Percentiles rank a stretch among this genome's conserved stretches.
Conservation (phyloP, 2,888 invertebrate species). For the Andricus quercusramuli region DNA sequence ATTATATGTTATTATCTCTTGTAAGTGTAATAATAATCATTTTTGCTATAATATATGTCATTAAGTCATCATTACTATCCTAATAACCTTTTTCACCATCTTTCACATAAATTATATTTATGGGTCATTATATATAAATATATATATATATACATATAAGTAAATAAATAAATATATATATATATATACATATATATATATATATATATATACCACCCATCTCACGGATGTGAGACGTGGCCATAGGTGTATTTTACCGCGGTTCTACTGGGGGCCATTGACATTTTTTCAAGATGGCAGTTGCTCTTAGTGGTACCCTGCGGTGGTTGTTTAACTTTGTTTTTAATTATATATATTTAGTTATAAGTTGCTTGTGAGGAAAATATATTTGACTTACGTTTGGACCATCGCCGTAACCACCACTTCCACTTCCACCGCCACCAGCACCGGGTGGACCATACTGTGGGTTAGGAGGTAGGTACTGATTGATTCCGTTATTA, state of each 20-base stretch:
- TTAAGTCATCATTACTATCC: neutral
- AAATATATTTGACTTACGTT: slow-evolving; percentile 58
- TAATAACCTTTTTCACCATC: neutral
- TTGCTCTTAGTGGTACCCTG: too few species aligned
- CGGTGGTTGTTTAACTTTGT: too few species aligned
- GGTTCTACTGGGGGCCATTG: too few species aligned
- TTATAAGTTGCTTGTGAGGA: too few species aligned
- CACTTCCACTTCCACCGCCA: slow-evolving; percentile 44
- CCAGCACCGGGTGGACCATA: slow-evolving; percentile 65
- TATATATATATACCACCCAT: too few species aligned
- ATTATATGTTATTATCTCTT: neutral
- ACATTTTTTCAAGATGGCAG: too few species aligned
- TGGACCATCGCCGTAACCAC: slow-evolving; percentile 61
- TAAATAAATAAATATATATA: too few species aligned
- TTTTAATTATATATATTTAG: too few species aligned
- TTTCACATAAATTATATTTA: neutral
- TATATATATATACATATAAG: neutral
- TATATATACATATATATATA: too few species aligned
- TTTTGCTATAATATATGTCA: neutral
- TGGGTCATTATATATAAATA: neutral
- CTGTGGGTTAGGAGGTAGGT: slow-evolving; percentile 71
- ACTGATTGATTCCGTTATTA: slow-evolving; percentile 62
- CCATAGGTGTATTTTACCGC: too few species aligned
- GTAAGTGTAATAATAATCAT: neutral
- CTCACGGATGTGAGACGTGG: too few species aligned